Conservation (phyloP, 1,140 invertebrate genomes). For the Schlechtendalia chinensis region DNA sequence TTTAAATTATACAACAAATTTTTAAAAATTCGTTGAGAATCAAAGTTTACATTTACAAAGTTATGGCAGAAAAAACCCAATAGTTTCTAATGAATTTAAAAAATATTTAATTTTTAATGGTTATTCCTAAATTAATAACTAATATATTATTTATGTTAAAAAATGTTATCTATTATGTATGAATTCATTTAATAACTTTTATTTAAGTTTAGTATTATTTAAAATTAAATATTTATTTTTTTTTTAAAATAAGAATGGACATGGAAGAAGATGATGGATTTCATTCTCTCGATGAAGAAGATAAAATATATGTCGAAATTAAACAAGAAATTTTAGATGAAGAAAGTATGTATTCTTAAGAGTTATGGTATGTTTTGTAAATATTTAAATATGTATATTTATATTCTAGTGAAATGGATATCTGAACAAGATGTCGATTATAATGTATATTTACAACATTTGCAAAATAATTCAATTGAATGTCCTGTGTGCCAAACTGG, state of each 20-base stretch:
- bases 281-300: slow-evolving; percentile 44
- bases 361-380: not conserved
- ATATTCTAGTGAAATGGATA: slow-evolving; percentile 43
- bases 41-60: no score
- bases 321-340: slow-evolving; percentile 46
- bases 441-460: slow-evolving; percentile 35
- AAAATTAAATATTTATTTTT: not conserved
- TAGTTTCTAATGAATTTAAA: no score
- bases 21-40: no score
- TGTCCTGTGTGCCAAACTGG: slow-evolving; percentile 37
- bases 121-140: no score
- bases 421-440: slow-evolving; percentile 21
- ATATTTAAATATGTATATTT: not conserved
- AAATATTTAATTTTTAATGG: no score
- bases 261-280: slow-evolving; percentile 42
- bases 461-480: slow-evolving; percentile 33
- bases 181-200: no score
- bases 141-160: no score
- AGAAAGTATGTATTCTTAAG: slow-evolving; percentile 28
- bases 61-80: no score
- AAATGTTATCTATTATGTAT: no score
- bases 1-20: no score
- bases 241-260: slow-evolving; percentile 27
- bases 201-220: no score
- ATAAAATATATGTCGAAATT: slow-evolving; percentile 41